These are phyloP conservation scores for Athripsodes cinereus DNA, from an alignment of 2,888 invertebrate species.

Conservation along the genomic window DNA sequence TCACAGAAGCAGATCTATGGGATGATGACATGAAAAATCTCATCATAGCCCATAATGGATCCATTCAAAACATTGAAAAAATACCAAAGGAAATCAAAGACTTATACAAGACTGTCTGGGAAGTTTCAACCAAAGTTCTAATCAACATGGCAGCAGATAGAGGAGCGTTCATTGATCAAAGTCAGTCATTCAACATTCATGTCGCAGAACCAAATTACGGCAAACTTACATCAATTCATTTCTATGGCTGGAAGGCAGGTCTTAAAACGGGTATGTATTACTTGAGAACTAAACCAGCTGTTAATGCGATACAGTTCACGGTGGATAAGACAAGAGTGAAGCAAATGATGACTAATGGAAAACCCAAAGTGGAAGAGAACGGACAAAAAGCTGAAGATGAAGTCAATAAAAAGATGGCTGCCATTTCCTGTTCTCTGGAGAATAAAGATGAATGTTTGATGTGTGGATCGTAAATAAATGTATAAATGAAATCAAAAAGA, in stretches of 20 bases:
- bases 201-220: constrained; percentile 92
- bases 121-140: constrained; percentile 87
- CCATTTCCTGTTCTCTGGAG: constrained; percentile 78
- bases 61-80: constrained; percentile 78
- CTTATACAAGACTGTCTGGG: constrained; percentile 96
- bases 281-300: constrained; percentile 92
- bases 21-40: constrained; percentile 92
- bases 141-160: constrained; percentile 97
- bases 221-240: constrained; percentile 96
- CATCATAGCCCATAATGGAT: constrained; percentile 87
- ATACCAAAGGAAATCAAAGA: constrained; percentile 82
- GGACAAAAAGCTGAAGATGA: constrained; percentile 40
- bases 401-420: constrained; percentile 51
- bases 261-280: constrained; percentile 99
- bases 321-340: constrained; percentile 71
- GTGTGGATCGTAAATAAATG: constrained; percentile 67
- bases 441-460: constrained; percentile 85
- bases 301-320: constrained; percentile 95
- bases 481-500: too few species aligned
- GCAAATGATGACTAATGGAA: constrained; percentile 30
- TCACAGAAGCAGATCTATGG: constrained; percentile 90
- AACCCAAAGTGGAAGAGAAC: constrained; percentile 32
- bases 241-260: constrained; percentile 94
- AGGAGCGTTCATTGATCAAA: constrained; percentile 97
- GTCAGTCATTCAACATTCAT: constrained; percentile 96